These are phyloP conservation scores for Megalonaias nervosa DNA, from an alignment of 1,140 invertebrate species.

Conservation along the genomic window DNA sequence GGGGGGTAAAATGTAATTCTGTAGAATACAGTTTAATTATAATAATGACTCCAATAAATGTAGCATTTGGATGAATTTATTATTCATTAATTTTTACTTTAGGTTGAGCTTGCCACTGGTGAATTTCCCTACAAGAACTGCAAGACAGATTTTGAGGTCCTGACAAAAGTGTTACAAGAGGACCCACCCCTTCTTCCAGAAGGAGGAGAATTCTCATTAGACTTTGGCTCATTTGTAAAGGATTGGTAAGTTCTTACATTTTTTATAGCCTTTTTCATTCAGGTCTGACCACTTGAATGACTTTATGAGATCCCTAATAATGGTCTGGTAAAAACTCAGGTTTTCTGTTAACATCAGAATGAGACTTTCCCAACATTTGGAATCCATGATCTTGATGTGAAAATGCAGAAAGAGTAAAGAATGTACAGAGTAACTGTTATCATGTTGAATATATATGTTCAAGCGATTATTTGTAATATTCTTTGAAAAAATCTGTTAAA, in stretches of 20 bases:
- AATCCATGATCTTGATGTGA: too few species aligned
- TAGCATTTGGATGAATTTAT: not conserved
- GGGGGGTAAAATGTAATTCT: too few species aligned
- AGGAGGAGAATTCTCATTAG: slow-evolving; percentile 62
- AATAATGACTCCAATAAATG: not conserved
- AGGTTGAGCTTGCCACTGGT: slow-evolving; percentile 76
- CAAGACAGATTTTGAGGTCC: slow-evolving; percentile 71
- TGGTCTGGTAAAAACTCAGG: not conserved
- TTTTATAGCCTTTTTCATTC: not conserved
- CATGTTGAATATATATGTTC: not conserved
- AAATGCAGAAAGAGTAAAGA: too few species aligned
- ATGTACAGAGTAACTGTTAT: too few species aligned
- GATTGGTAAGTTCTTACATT: slow-evolving; percentile 63
- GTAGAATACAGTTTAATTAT: not conserved
- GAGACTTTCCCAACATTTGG: not conserved
- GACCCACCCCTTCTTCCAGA: slow-evolving; percentile 67
- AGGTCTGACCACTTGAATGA: not conserved
- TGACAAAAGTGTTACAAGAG: slow-evolving; percentile 70
- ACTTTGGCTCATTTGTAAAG: slow-evolving; percentile 70
- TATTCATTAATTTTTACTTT: slow-evolving; percentile 11
- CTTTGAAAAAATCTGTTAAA: not conserved
- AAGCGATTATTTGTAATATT: not conserved
- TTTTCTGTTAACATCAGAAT: not conserved
- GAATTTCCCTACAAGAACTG: slow-evolving; percentile 72
- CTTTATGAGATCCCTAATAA: not conserved